phyloP scores from a whole-genome alignment of 2,888 invertebrate species.

The Byasa hedistus region DNA sequence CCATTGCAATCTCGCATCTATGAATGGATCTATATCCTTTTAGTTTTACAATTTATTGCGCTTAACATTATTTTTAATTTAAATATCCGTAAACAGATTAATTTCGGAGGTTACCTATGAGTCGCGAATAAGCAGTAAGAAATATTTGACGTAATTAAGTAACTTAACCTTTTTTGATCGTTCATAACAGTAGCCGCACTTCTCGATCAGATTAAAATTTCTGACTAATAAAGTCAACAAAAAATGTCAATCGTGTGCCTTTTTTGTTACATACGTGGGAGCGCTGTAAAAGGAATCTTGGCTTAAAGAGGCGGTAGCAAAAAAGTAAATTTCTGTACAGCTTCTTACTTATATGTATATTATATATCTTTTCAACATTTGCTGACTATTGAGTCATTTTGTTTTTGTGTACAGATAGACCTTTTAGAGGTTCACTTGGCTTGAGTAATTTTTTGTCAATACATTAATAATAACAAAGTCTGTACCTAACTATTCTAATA shows the following conservation, averaged over 20 bases:
- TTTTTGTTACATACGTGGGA: neutral
- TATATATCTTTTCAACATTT: neutral
- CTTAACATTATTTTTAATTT: no score
- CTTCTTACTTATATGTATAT: neutral
- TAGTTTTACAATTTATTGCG: neutral
- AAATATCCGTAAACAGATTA: no score
- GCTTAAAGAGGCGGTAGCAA: conserved; percentile 1
- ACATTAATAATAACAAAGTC: no score
- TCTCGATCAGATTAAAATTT: neutral
- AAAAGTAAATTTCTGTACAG: neutral
- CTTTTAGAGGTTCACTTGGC: no score
- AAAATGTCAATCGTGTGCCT: neutral
- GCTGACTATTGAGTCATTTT: neutral
- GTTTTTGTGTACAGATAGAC: no score
- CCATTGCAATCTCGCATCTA: neutral
- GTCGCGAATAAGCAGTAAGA: no score
- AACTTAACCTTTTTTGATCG: neutral
- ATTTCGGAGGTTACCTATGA: no score
- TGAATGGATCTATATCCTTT: neutral
- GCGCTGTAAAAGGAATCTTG: conserved; percentile 9
- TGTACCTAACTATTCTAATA: no score
- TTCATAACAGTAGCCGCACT: neutral
- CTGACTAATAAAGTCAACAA: neutral
- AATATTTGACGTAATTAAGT: neutral
- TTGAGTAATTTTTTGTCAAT: no score